Base-by-base conservation (phyloP, 1,140 invertebrate species). In the Drosophila chauvacae region DNA sequence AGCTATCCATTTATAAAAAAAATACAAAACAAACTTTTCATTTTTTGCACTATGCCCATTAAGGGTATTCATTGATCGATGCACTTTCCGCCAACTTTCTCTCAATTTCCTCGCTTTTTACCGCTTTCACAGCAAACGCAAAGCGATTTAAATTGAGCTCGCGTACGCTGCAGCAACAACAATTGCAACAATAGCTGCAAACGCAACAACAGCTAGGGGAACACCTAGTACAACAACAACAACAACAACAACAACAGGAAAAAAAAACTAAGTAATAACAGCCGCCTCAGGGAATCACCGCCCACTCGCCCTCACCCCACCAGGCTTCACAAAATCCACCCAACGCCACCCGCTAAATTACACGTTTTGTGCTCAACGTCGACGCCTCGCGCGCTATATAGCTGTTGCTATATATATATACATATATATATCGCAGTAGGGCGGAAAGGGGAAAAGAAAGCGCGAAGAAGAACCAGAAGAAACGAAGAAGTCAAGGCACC, bases 71-170 rank as follows among this genome's bases (percentile, higher is more conserved):
- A 48, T 76, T 76, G 53, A 76, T 76, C 72, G 72, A 76, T 76
- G 73, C 72, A 76, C 45, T 76, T 75, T 57, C 64, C 51, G 45
- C 42, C 63, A 58, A 74, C 45, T 57, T 71, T 61, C 61, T 61
- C 66, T 53, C 57, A 37, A 33, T 44, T 59, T 51, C 55, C 56
- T 39, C 42, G 45, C 26, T 59, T 69, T 71, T 78, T 62, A 44
- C 60, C 48, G 60, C 33, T 62, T 62, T 53, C 73, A 55, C 42
- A 61, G 80, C 56, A 62, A 80, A 59, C 63, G 63, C 56, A 83
- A 77, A 84, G 64, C 84, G 85, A 90, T 90, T 88, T 81, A 88
- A 88, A 88, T 81, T 90, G 87, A 78, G 81, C 85, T 71, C 77
- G 69, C 78, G 73, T 78, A 69, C 76, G 55, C 45, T 77, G 63